Conservation (phyloP, 2,113 vertebrate species). For the Sialia sialis region DNA sequence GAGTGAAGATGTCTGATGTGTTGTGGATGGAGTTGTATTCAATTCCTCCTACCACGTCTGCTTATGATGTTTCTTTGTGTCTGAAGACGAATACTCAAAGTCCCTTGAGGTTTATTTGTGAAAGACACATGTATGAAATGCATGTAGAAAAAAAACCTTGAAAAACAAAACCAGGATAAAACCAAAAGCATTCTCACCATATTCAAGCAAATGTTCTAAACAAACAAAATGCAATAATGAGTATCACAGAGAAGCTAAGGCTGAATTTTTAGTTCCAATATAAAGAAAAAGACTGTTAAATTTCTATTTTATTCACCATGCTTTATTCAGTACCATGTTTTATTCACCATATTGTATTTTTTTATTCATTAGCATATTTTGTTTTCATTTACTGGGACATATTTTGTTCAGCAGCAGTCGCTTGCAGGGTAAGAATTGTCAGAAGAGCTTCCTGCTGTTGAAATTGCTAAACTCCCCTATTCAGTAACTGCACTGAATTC, state of each 20-base stretch:
- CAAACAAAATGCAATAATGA: not conserved
- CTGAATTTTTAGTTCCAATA: not conserved
- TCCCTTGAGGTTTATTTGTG: not conserved
- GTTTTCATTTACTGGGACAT: not conserved
- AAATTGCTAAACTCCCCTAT: not conserved
- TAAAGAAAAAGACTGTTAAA: not conserved
- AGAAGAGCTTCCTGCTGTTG: not conserved
- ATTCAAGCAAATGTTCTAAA: not conserved
- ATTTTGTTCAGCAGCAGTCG: not conserved
- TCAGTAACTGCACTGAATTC: not conserved
- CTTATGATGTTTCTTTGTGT: not conserved
- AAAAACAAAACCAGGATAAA: not conserved
- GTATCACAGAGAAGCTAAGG: not conserved
- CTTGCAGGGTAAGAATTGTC: not conserved
- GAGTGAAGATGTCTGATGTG: not conserved
- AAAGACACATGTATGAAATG: not conserved
- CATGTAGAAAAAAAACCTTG: fast-evolving
- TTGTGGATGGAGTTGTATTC: not conserved
- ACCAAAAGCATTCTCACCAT: not conserved
- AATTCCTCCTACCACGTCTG: not conserved
- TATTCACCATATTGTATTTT: not conserved
- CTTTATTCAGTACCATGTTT: not conserved
- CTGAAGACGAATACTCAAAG: not conserved
- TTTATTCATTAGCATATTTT: not conserved
- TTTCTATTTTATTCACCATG: not conserved